Evolutionary conservation across 1,140 invertebrate species (phyloP).

Genomic region (Hyphantria cunea): DNA sequence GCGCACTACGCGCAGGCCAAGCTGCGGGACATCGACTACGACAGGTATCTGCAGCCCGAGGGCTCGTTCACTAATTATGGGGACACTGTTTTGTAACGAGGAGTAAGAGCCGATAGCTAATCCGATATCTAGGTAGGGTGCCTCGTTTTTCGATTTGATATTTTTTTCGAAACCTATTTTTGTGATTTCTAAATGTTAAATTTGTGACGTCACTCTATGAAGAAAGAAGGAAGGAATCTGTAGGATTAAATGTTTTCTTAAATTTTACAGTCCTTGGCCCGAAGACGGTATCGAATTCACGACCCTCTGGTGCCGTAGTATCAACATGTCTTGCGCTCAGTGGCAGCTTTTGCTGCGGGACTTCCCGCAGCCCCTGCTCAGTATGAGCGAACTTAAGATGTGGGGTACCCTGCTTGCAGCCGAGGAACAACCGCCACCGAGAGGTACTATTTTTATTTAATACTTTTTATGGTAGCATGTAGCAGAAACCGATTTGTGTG

Average conservation of each 20-base stretch:
- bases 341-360: constrained; percentile 96
- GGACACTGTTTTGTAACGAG: too few relatives aligned
- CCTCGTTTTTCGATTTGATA: too few relatives aligned
- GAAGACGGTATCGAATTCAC: constrained; percentile 95
- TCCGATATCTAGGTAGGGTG: too few relatives aligned
- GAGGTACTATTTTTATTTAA: constrained; percentile 82
- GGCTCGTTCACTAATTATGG: too few relatives aligned
- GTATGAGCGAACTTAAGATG: constrained; percentile 91
- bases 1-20: constrained; percentile 42
- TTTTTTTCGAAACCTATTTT: too few relatives aligned
- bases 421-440: constrained; percentile 90
- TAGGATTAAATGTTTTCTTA: too few relatives aligned
- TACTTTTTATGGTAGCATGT: too few relatives aligned
- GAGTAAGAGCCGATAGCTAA: too few relatives aligned
- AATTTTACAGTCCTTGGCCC: constrained; percentile 89
- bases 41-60: constrained; percentile 57
- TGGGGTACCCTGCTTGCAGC: constrained; percentile 96
- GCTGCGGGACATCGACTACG: constrained; percentile 56
- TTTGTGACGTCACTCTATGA: too few relatives aligned
- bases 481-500: background rate
- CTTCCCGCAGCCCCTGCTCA: constrained; percentile 95
- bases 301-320: constrained; percentile 95
- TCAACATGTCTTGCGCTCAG: constrained; percentile 90
- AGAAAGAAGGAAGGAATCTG: too few relatives aligned
- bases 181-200: too few relatives aligned